These are phyloP conservation scores for Trachelus iudaicus DNA, from an alignment of 2,888 invertebrate genomes.

Conservation along the genomic window DNA sequence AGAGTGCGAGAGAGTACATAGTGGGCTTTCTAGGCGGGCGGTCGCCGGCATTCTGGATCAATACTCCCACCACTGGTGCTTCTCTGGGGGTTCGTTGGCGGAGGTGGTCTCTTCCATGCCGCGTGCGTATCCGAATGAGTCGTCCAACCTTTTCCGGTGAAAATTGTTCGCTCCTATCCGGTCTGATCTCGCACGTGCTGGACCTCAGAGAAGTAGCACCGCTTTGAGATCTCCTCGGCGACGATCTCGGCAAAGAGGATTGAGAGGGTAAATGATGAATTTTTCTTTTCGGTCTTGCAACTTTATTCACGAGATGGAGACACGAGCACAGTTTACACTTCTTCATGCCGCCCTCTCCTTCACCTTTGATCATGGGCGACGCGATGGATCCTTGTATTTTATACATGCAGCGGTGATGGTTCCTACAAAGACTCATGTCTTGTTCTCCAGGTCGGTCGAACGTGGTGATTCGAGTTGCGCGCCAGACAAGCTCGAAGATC, in stretches of 20 bases:
- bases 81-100: constrained; percentile 37
- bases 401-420: background rate
- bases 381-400: background rate
- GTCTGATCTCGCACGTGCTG: background rate
- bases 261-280: background rate
- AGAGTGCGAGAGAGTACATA: constrained; percentile 41
- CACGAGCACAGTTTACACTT: background rate
- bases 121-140: constrained; percentile 19
- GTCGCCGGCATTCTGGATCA: constrained; percentile 62
- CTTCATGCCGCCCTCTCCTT: background rate
- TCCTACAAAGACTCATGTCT: background rate
- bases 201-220: background rate
- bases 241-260: background rate
- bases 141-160: constrained; percentile 8
- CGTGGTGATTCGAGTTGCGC: background rate
- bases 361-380: background rate
- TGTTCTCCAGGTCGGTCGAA: background rate
- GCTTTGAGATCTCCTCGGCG: background rate
- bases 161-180: background rate
- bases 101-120: constrained; percentile 19
- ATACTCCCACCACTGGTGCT: constrained; percentile 56
- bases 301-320: background rate
- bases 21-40: constrained; percentile 48
- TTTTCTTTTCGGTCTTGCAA: background rate
- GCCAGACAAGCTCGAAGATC: constrained; percentile 1